phyloP scores from a whole-genome alignment of 2,888 invertebrate species.

The Drosophila anomelani region DNA sequence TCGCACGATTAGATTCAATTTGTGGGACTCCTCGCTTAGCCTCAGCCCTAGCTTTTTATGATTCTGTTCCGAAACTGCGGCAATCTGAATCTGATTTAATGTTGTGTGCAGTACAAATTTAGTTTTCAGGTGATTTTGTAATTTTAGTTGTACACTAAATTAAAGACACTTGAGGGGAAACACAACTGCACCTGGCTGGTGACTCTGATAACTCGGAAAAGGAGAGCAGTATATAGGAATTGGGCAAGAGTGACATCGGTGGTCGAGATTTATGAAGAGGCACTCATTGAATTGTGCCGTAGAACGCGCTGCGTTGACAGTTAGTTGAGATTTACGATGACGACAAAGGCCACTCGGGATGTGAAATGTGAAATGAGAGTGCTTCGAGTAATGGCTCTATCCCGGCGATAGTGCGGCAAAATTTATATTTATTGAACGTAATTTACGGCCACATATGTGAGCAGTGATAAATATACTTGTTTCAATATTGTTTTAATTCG shows the following conservation, averaged over 20 bases:
- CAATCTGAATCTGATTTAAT: constrained; percentile 75
- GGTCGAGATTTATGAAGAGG: constrained; percentile 73
- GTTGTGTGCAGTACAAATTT: constrained; percentile 51
- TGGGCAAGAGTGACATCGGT: constrained; percentile 26
- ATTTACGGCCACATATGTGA: constrained; percentile 18
- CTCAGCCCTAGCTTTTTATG: constrained; percentile 4
- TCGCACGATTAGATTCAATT: constrained; percentile 77
- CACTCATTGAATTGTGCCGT: constrained; percentile 76
- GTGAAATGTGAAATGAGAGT: constrained; percentile 25
- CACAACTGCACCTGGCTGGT: constrained; percentile 32
- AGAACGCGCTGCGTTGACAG: constrained; percentile 65
- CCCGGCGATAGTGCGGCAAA: constrained; percentile 33
- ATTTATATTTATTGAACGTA: constrained; percentile 20
- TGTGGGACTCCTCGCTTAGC: constrained; percentile 46
- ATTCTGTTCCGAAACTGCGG: constrained; percentile 35
- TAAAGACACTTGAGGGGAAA: constrained; percentile 65
- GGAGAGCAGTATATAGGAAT: constrained; percentile 4
- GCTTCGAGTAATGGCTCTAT: constrained; percentile 34
- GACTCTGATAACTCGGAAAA: constrained; percentile 11
- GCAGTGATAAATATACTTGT: neutral
- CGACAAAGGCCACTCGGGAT: constrained; percentile 31
- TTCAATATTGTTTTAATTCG: neutral
- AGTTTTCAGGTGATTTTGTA: constrained; percentile 64
- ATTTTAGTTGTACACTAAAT: constrained; percentile 72
- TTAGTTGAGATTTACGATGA: constrained; percentile 79